Evolutionary conservation across 2,113 vertebrate genomes (phyloP), one percentile per base, ranked within the genome.

Genomic region (Gavialis gangeticus): DNA sequence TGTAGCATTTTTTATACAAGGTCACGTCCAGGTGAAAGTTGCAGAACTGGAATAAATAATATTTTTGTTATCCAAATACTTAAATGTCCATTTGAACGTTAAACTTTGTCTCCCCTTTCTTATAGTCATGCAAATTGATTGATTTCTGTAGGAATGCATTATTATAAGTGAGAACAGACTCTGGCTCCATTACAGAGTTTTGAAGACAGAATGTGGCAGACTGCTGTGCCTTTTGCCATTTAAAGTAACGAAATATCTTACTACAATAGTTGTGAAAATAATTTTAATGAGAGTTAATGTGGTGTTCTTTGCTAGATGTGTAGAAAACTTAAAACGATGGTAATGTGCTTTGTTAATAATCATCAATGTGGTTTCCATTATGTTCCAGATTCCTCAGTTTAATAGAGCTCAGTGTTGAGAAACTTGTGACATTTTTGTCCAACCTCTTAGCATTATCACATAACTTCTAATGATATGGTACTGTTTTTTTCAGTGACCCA

Each of bases 221-320:
- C 10, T 57, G 54, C 18, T 75, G 27, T 1, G 2, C 2, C 0
- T 0, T 60, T 6, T 30, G 90, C 17, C 37, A 17, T 57, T 91
- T 56, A 56, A 37, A 85, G 58, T 77, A 81, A 13, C 67, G 37
- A 18, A 37, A 66, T 21, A 46, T 46, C 9, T 46, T 37, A 9
- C 5, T 46, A 5, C 22, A 10, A 5, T 46, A 12, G 34, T 73
- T 73, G 22, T 7, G 46, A 34, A 73, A 13, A 34, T 19, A 24
- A 73, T 71, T 46, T 37, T 73, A 46, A 25, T 24, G 34, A 14
- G 21, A 46, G 46, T 34, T 73, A 22, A 14, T 46, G 6, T 15
- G 1, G 1, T 62, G 5, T 0, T 82, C 82, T 79, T 87, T 93
- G 63, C 83, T 30, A 60, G 11, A 6, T 0, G 46, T 55, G 66